phyloP scores from a whole-genome alignment of 2,113 vertebrate species.

The Hoplias malabaricus region DNA sequence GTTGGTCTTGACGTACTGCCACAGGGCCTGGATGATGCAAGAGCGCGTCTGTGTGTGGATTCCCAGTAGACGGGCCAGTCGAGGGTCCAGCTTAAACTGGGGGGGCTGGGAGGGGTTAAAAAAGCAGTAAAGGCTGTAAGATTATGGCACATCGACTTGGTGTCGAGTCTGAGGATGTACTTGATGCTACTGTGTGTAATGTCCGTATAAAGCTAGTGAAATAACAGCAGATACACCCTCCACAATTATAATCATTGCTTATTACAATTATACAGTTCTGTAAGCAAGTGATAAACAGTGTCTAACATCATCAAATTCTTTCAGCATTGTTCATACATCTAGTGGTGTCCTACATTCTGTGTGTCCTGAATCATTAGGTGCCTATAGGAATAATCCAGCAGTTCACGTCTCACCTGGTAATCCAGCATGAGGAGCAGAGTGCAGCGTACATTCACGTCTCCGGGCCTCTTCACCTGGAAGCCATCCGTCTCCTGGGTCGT shows the following conservation, averaged over 20 bases:
- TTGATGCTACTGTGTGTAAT: background rate
- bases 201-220: too few relatives aligned
- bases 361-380: too few relatives aligned
- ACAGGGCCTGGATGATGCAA: slow-evolving; percentile 97
- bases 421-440: slow-evolving; percentile 87
- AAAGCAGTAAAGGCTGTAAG: background rate
- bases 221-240: too few relatives aligned
- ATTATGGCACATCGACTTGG: too few relatives aligned
- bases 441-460: slow-evolving; percentile 84
- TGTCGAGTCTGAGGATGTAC: too few relatives aligned
- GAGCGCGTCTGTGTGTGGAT: slow-evolving; percentile 97
- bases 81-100: slow-evolving; percentile 96
- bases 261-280: too few relatives aligned
- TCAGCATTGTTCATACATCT: too few relatives aligned
- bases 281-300: too few relatives aligned
- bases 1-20: slow-evolving; percentile 99
- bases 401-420: slow-evolving; percentile 91
- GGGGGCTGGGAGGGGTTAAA: slow-evolving; percentile 77
- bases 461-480: slow-evolving; percentile 87
- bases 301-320: too few relatives aligned
- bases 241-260: too few relatives aligned
- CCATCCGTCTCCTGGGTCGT: slow-evolving; percentile 87
- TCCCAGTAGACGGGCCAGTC: slow-evolving; percentile 91
- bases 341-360: too few relatives aligned
- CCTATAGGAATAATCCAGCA: too few relatives aligned